These are phyloP conservation scores for Leucophenga montana DNA, from an alignment of 2,888 invertebrate genomes.

Conservation along the genomic window DNA sequence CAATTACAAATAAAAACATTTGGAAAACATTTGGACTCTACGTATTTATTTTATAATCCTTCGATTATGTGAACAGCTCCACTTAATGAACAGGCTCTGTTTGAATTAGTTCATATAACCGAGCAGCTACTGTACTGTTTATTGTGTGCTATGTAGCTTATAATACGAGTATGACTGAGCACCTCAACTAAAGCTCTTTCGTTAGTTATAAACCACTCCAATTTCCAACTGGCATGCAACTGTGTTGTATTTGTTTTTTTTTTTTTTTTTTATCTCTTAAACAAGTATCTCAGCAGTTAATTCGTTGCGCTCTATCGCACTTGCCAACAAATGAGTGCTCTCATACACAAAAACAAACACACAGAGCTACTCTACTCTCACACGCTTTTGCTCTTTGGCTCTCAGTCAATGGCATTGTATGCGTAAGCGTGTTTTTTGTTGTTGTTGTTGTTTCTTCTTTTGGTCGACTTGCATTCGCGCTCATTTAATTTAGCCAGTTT, in stretches of 20 bases:
- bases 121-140: too few species aligned
- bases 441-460: conserved; percentile 8
- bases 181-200: too few species aligned
- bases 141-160: too few species aligned
- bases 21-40: too few species aligned
- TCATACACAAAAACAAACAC: conserved; percentile 28
- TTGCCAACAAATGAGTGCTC: conserved; percentile 26
- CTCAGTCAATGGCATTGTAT: neutral
- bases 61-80: too few species aligned
- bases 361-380: conserved; percentile 9
- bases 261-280: neutral
- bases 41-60: too few species aligned
- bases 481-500: conserved; percentile 17
- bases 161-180: too few species aligned
- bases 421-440: conserved; percentile 9
- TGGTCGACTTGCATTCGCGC: conserved; percentile 16
- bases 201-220: too few species aligned
- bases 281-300: conserved; percentile 22
- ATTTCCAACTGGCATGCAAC: conserved; percentile 9
- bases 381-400: conserved; percentile 25
- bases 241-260: neutral
- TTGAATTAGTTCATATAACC: too few species aligned
- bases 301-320: conserved; percentile 28
- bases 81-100: too few species aligned
- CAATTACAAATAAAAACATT: too few species aligned